These are phyloP conservation scores for Dusona sp. DNA, from an alignment of 2,888 invertebrate genomes.

Conservation along the genomic window DNA sequence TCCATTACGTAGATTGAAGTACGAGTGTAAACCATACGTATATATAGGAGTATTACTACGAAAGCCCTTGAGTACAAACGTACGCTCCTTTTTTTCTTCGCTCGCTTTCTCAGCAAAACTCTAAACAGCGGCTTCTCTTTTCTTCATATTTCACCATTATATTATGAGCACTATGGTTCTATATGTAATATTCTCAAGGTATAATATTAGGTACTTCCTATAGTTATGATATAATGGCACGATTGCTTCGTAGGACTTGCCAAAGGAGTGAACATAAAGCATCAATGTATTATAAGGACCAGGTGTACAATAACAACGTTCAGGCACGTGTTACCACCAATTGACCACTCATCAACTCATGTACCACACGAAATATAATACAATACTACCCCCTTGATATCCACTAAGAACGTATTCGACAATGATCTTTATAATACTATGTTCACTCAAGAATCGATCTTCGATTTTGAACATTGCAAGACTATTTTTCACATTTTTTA, in stretches of 20 bases:
- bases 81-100: constrained; percentile 45
- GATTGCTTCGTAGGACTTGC: constrained; percentile 11
- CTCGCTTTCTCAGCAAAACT: constrained; percentile 47
- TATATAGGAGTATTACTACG: constrained; percentile 10
- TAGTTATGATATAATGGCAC: constrained; percentile 46
- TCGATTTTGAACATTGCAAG: neutral
- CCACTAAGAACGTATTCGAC: neutral
- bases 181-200: constrained; percentile 38
- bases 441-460: neutral
- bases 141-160: constrained; percentile 47
- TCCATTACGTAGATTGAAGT: neutral
- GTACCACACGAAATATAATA: neutral
- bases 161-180: neutral
- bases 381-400: constrained; percentile 14
- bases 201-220: constrained; percentile 53
- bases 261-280: constrained; percentile 22
- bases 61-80: constrained; percentile 47
- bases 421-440: constrained; percentile 8
- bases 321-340: constrained; percentile 51
- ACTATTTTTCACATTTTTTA: neutral
- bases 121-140: constrained; percentile 51
- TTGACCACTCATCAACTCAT: constrained; percentile 45
- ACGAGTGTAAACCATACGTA: constrained; percentile 4
- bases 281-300: constrained; percentile 41
- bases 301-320: constrained; percentile 48